Conservation (phyloP, 2,888 invertebrate genomes). For the Hemaris fuciformis region DNA sequence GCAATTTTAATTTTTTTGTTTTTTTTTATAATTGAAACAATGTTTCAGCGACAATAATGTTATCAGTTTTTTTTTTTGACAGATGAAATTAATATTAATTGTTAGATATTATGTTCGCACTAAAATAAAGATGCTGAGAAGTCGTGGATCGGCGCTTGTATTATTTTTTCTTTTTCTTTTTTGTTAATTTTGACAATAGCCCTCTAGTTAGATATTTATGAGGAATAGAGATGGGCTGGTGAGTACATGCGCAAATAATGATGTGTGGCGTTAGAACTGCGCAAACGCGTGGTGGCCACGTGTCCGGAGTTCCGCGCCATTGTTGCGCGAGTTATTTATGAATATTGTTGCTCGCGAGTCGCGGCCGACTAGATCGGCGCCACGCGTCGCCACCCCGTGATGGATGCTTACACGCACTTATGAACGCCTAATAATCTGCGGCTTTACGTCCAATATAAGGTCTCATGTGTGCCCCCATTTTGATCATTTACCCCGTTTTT, state of each 20-base stretch:
- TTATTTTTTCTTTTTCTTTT: not conserved
- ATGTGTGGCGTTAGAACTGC: constrained; percentile 54
- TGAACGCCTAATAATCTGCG: constrained; percentile 37
- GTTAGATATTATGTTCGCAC: too few species aligned
- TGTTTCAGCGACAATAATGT: too few species aligned
- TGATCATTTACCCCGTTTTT: not conserved
- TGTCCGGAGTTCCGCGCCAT: constrained; percentile 47
- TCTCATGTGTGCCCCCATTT: too few species aligned
- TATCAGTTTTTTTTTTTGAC: not conserved
- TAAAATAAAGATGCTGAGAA: too few species aligned
- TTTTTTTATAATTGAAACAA: not conserved
- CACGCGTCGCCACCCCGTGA: constrained; percentile 53
- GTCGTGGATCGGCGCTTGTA: too few species aligned
- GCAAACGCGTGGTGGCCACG: constrained; percentile 53
- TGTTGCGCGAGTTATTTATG: constrained; percentile 74
- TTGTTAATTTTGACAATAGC: not conserved
- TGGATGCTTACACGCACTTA: constrained; percentile 54
- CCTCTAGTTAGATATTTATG: constrained; percentile 26
- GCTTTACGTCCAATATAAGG: not conserved
- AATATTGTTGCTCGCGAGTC: constrained; percentile 63
- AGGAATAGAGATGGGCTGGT: constrained; percentile 35
- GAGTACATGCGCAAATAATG: constrained; percentile 67
- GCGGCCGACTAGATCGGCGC: constrained; percentile 47
- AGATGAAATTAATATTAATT: not conserved
- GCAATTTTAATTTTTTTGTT: not conserved